Evolutionary conservation across 2,888 invertebrate genomes (phyloP).

Genomic region (Oscheius myriophilus): DNA sequence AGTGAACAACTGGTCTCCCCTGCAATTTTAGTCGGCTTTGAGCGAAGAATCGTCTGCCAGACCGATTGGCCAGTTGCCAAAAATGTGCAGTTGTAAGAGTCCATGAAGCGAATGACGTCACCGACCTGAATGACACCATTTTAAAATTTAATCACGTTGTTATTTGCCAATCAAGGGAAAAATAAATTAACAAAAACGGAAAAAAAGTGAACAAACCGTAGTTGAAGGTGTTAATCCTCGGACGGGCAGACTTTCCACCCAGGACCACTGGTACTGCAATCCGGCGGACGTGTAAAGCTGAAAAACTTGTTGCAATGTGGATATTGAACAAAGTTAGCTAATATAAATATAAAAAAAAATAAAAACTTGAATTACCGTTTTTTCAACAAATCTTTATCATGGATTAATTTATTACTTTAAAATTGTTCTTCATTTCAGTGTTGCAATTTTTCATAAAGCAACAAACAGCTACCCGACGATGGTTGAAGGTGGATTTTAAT

Average conservation of each 20-base stretch:
- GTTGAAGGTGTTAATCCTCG: constrained; percentile 33
- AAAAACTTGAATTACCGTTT: too few relatives aligned
- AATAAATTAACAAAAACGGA: too few relatives aligned
- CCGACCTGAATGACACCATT: constrained; percentile 7
- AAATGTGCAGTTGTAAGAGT: constrained; percentile 27
- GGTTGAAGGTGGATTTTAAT: too few relatives aligned
- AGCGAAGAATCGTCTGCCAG: constrained; percentile 21
- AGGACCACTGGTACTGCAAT: constrained; percentile 46
- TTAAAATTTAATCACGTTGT: not conserved
- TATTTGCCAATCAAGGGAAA: not conserved
- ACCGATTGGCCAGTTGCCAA: constrained; percentile 25
- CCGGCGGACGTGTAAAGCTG: constrained; percentile 40
- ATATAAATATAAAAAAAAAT: too few relatives aligned
- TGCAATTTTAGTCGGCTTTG: constrained; percentile 9
- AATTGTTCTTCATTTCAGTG: too few relatives aligned
- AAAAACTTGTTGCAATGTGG: not conserved
- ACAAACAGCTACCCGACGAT: too few relatives aligned
- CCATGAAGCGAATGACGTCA: constrained; percentile 29
- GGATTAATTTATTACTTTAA: too few relatives aligned
- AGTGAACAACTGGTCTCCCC: constrained; percentile 28
- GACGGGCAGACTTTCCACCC: constrained; percentile 41
- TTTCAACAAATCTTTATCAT: too few relatives aligned
- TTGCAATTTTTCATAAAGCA: too few relatives aligned
- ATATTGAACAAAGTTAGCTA: too few relatives aligned
- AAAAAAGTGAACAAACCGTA: constrained; percentile 1